Base-by-base conservation (phyloP, 2,888 invertebrate species). In the Heliconius cydno region DNA sequence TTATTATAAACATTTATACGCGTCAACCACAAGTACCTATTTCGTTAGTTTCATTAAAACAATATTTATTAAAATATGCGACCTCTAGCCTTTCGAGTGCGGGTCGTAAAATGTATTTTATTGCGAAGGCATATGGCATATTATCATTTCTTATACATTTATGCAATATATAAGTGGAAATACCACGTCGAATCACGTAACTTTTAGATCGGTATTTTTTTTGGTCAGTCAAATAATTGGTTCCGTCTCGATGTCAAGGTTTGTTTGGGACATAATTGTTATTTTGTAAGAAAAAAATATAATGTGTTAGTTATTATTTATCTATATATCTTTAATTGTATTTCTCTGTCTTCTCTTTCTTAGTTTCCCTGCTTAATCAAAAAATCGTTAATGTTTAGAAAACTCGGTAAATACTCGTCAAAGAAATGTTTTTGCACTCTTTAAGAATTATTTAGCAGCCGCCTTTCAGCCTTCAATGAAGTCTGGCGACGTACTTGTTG, bases 391-490 rank as follows among this genome's bases (percentile, higher is more conserved):
- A 60, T 75, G 13, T 46, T 71, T 41, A 41, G 28, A 67, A 68
- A 80, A 72, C 70, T 57, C 76, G 34, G 73, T 76, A 81, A 57
- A 66, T 65, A 70, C 70, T 60, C 74, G 65, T 57, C 76, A 78
- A 80, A 80, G 77, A 78, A 65, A 70, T 66, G 76, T 78, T 78
- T 80, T 76, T 73, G 72, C 41, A 60, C 63, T 52, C 73, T 80
- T 60, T 60, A 76, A 73, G 78, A 80, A 71, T 80, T 78, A 74
- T 78, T 80, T 60, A 78, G 76, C 60, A 68, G 65, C 38, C 46
- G 67, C 73, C 65, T 70, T 81, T 80, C 80, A 77, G 78, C 65
- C 76, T 71, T 78, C 76, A 80, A 80, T 80, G 78, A 78, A 78
- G 80, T 81, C 80, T 78, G 78, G 66, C 68, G 76, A 78, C 65